Percentiles rank a stretch among this genome's conserved stretches.
These are phyloP conservation scores for Hypsibius dujardini DNA, from an alignment of 1,140 invertebrate species.

Conservation along the genomic window DNA sequence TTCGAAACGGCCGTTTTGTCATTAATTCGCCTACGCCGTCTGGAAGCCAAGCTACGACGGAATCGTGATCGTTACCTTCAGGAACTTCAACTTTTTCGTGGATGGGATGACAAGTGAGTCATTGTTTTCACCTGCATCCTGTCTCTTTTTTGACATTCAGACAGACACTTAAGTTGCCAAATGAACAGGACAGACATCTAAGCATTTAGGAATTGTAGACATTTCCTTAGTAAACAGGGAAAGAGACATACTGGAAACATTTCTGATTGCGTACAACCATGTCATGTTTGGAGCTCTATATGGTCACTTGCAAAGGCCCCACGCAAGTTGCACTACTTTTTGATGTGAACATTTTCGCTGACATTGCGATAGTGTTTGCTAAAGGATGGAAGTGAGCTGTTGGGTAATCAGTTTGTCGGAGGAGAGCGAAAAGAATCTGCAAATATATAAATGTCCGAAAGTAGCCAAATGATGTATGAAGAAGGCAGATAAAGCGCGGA, in stretches of 20 bases:
- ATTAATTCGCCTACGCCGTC: neutral
- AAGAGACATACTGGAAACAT: neutral
- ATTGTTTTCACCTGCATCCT: neutral
- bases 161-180: neutral
- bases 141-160: neutral
- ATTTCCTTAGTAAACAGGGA: neutral
- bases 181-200: neutral
- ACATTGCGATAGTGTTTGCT: too few relatives aligned
- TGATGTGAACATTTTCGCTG: too few relatives aligned
- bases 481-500: too few relatives aligned
- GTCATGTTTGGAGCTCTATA: too few relatives aligned
- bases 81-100: constrained; percentile 10
- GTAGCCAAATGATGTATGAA: too few relatives aligned
- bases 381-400: too few relatives aligned
- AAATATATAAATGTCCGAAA: too few relatives aligned
- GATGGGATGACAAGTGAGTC: constrained; percentile 12
- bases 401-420: too few relatives aligned
- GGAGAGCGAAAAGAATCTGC: too few relatives aligned
- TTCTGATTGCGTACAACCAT: neutral
- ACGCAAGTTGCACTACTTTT: too few relatives aligned
- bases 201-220: too few relatives aligned
- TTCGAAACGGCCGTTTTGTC: neutral
- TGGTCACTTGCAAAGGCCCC: too few relatives aligned
- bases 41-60: neutral
- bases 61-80: neutral